Conservation (phyloP, 2,113 vertebrate genomes). For the Candoia aspera region DNA sequence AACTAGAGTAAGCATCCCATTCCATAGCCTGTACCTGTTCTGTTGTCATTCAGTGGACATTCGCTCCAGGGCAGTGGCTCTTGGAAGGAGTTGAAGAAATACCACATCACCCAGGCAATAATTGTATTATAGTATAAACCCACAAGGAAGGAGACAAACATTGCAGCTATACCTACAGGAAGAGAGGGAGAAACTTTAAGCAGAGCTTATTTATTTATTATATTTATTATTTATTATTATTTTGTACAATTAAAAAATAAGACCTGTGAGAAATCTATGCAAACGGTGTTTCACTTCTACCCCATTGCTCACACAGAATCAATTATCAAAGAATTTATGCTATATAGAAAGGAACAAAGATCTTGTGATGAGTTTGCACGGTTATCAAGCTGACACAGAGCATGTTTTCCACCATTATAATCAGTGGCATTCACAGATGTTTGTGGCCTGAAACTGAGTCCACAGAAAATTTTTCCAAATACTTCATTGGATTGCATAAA, state of each 20-base stretch:
- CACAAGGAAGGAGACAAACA: constrained; percentile 87
- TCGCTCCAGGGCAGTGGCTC: constrained; percentile 85
- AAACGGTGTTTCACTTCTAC: neutral
- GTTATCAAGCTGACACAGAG: neutral
- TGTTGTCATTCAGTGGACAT: constrained; percentile 81
- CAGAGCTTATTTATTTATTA: neutral
- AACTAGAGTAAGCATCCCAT: neutral
- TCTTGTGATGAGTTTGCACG: neutral
- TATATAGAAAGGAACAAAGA: neutral
- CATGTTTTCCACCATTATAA: neutral
- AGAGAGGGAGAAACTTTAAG: neutral
- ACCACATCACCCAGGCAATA: constrained; percentile 95
- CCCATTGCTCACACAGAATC: neutral
- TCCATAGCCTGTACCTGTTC: constrained; percentile 76
- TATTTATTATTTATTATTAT: no score
- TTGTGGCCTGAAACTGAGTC: neutral
- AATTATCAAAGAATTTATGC: neutral
- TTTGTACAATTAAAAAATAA: neutral
- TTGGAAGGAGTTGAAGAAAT: constrained; percentile 98
- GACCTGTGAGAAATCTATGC: neutral
- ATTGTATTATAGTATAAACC: constrained; percentile 92
- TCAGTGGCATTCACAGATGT: neutral
- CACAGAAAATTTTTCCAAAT: neutral
- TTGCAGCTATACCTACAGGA: constrained; percentile 83
- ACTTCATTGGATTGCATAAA: neutral